Conservation (phyloP, 35 echinoderm and acorn worm species). For the Heliocidaris erythrogramma region DNA sequence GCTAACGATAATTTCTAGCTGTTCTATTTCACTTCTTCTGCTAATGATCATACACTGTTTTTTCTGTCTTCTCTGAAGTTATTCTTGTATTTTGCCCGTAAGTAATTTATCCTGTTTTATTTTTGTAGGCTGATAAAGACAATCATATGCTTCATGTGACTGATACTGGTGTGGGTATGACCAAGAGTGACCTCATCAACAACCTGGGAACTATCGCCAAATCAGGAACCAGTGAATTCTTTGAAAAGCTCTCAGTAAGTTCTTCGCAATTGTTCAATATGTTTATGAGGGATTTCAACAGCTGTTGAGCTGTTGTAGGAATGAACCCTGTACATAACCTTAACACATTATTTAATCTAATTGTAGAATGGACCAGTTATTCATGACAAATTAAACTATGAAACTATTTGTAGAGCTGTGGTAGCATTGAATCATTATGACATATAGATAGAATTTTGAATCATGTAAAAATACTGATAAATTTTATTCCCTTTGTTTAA, state of each 20-base stretch:
- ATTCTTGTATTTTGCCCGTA: not conserved
- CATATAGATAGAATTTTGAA: too few relatives aligned
- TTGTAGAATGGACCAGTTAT: too few relatives aligned
- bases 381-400: too few relatives aligned
- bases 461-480: too few relatives aligned
- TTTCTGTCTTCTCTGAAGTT: not conserved
- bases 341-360: too few relatives aligned
- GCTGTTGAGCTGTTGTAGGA: too few relatives aligned
- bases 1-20: not conserved
- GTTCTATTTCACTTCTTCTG: not conserved
- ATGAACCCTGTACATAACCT: too few relatives aligned
- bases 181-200: conserved; percentile 83
- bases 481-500: too few relatives aligned
- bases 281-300: too few relatives aligned
- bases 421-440: too few relatives aligned
- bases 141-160: conserved; percentile 97
- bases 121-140: conserved; percentile 92
- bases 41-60: not conserved
- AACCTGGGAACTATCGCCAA: conserved; percentile 98
- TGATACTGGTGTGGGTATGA: conserved; percentile 98
- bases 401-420: too few relatives aligned
- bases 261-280: too few relatives aligned
- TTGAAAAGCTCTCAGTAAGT: conserved; percentile 96
- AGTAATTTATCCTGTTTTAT: conserved; percentile 15
- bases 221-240: conserved; percentile 99